A percentile compares a stretch with the other conserved stretches of the same genome.
phyloP scores from a whole-genome alignment of 2,797 vertebrate genomes.

The Characodon lateralis region DNA sequence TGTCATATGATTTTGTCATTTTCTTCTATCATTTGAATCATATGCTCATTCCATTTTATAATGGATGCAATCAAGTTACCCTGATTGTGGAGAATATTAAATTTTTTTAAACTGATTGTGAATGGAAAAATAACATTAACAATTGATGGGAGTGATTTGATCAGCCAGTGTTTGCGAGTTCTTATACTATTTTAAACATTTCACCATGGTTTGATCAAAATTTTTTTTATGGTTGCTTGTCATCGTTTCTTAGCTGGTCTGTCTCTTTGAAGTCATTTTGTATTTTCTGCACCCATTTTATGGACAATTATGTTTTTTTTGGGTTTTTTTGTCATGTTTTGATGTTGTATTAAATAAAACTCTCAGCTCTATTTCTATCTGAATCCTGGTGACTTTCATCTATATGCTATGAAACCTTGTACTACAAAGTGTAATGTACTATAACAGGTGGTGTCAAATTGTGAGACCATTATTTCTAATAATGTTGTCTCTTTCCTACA shows the following conservation, averaged over 20 bases:
- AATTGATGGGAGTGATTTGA: background rate
- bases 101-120: background rate
- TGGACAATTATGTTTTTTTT: background rate
- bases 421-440: background rate
- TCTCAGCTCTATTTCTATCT: background rate
- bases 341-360: background rate
- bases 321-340: background rate
- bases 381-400: background rate
- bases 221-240: no score
- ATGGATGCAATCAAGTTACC: background rate
- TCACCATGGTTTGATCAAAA: no score
- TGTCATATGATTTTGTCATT: no score
- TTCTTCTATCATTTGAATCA: no score
- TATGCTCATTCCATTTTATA: background rate
- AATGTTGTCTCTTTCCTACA: background rate
- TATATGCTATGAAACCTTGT: background rate
- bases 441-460: background rate
- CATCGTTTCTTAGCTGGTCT: background rate
- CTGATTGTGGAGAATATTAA: background rate
- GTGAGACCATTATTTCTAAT: background rate
- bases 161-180: no score
- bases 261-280: background rate
- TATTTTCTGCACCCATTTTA: background rate
- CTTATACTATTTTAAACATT: no score
- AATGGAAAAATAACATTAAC: background rate